Evolutionary conservation across 1,140 invertebrate genomes (phyloP).

Genomic region (Drosophila saltans): DNA sequence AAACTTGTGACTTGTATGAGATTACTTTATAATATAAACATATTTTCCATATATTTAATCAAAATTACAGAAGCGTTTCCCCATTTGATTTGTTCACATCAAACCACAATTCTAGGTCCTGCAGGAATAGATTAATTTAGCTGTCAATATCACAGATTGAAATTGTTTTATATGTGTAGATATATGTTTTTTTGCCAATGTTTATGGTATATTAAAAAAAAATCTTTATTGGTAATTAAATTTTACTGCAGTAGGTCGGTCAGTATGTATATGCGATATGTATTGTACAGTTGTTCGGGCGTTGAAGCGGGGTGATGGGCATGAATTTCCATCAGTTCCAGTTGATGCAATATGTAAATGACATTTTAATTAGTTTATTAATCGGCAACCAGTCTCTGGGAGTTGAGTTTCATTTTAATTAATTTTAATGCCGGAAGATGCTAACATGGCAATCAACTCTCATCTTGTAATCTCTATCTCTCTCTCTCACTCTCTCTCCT

Average conservation of each 20-base stretch:
- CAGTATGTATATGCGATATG: slow-evolving; percentile 27
- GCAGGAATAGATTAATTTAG: too few relatives aligned
- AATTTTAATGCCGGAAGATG: slow-evolving; percentile 32
- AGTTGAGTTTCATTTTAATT: slow-evolving; percentile 31
- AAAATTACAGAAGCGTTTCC: too few relatives aligned
- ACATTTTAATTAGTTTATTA: slow-evolving; percentile 82
- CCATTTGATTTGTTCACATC: too few relatives aligned
- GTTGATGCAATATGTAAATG: slow-evolving; percentile 64
- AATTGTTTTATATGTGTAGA: too few relatives aligned
- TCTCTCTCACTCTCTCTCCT: not conserved
- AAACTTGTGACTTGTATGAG: too few relatives aligned
- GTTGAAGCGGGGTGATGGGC: not conserved
- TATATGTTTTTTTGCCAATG: too few relatives aligned
- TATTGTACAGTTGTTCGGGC: slow-evolving; percentile 11
- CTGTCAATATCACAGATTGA: too few relatives aligned
- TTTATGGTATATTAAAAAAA: slow-evolving; percentile 32
- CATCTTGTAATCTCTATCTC: not conserved
- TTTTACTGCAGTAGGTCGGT: not conserved
- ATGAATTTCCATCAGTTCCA: not conserved
- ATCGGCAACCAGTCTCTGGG: slow-evolving; percentile 44
- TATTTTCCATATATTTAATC: too few relatives aligned
- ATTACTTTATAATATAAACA: too few relatives aligned
- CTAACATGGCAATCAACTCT: slow-evolving; percentile 2
- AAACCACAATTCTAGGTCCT: too few relatives aligned
- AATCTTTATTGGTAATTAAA: slow-evolving; percentile 65